Conservation (phyloP, 2,113 vertebrate genomes). For the Rana temporaria region DNA sequence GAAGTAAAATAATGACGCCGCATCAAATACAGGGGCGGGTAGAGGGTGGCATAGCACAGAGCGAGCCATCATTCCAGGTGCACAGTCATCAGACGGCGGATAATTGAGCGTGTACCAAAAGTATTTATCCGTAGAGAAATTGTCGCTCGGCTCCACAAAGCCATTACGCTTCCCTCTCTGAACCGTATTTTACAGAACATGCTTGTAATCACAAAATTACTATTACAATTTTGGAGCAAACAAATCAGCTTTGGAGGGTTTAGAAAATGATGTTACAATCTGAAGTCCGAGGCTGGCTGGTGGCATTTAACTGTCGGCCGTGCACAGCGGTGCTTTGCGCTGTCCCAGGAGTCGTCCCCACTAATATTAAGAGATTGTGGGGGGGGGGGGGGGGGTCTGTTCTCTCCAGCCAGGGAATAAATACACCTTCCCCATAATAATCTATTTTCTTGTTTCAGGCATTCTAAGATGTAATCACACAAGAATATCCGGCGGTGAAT, state of each 20-base stretch:
- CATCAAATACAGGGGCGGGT: no score
- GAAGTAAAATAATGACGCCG: no score
- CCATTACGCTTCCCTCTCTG: neutral
- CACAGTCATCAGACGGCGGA: neutral
- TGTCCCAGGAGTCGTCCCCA: no score
- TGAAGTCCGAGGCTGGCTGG: neutral
- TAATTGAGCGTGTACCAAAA: neutral
- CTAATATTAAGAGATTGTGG: neutral
- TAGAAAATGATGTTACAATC: conserved; percentile 7
- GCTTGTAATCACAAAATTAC: conserved; percentile 23
- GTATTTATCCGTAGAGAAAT: neutral
- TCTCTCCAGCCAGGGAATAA: no score
- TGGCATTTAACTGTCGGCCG: neutral
- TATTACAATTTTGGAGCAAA: conserved; percentile 7
- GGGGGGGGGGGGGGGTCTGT: neutral
- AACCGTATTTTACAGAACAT: neutral
- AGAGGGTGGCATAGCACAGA: neutral
- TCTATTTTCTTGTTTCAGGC: no score
- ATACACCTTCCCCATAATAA: no score
- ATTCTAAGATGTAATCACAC: no score
- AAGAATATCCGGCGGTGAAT: neutral
- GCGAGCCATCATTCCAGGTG: neutral
- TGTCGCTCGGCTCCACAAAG: no score
- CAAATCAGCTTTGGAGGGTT: conserved; percentile 29
- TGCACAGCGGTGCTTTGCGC: neutral